phyloP scores from a whole-genome alignment of 2,797 vertebrate genomes.

The Alfaro cultratus region DNA sequence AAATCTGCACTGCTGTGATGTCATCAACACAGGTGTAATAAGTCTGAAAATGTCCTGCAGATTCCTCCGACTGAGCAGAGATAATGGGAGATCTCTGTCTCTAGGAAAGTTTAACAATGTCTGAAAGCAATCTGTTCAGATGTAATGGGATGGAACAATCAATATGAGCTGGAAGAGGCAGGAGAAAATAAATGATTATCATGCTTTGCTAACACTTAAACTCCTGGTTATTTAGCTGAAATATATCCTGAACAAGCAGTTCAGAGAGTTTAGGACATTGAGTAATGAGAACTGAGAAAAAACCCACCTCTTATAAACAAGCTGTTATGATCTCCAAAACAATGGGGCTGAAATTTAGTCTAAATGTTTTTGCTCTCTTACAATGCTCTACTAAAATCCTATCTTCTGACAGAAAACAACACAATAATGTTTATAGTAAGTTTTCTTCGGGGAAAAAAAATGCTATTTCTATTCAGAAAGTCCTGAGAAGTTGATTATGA shows the following conservation, averaged over 20 bases:
- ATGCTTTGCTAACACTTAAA: slow-evolving; percentile 46
- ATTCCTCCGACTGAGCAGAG: slow-evolving; percentile 29
- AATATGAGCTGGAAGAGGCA: slow-evolving; percentile 51
- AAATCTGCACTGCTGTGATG: slow-evolving; percentile 19
- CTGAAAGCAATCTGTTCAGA: slow-evolving; percentile 60
- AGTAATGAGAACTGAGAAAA: slow-evolving; percentile 37
- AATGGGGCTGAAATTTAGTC: background rate
- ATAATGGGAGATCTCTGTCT: slow-evolving; percentile 52
- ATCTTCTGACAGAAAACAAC: background rate
- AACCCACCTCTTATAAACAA: slow-evolving; percentile 22
- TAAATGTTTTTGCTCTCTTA: background rate
- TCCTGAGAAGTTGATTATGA: background rate
- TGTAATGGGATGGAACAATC: slow-evolving; percentile 65
- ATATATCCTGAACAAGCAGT: slow-evolving; percentile 33
- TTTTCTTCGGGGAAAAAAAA: background rate
- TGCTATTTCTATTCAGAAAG: background rate
- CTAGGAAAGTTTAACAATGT: slow-evolving; percentile 46
- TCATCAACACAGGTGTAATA: slow-evolving; percentile 41
- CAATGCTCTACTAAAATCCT: background rate
- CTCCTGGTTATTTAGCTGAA: slow-evolving; percentile 30
- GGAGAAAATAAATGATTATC: slow-evolving; percentile 60
- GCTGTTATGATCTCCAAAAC: background rate
- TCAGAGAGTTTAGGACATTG: slow-evolving; percentile 21
- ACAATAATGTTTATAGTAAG: background rate
- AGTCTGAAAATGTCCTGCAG: slow-evolving; percentile 34